phyloP scores from a whole-genome alignment of 1,140 invertebrate species.

The Oedothorax gibbosus region DNA sequence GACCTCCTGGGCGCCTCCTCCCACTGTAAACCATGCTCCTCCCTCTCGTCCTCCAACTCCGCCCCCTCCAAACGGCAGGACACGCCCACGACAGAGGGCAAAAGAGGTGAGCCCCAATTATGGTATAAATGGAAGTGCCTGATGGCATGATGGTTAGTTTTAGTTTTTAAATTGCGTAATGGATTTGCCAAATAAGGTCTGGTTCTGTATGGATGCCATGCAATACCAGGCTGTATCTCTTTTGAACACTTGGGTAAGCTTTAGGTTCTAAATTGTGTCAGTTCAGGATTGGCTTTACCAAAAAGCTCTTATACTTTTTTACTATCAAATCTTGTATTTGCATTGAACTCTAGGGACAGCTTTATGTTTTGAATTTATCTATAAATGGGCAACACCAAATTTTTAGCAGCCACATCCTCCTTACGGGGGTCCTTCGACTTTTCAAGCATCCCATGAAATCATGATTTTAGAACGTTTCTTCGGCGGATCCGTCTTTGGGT shows the following conservation, averaged over 20 bases:
- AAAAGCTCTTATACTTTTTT: too few relatives aligned
- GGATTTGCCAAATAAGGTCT: neutral
- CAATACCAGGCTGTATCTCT: too few relatives aligned
- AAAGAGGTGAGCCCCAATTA: neutral
- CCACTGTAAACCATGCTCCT: constrained; percentile 67
- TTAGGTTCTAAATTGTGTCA: neutral
- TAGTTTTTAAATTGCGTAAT: neutral
- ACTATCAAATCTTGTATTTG: too few relatives aligned
- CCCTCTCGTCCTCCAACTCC: neutral
- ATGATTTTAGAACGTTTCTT: too few relatives aligned
- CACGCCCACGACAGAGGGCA: neutral
- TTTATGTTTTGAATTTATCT: too few relatives aligned
- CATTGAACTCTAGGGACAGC: too few relatives aligned
- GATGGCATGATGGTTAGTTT: neutral
- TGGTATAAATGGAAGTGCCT: too few relatives aligned
- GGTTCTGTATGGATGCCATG: neutral
- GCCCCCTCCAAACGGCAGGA: neutral
- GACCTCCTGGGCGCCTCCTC: constrained; percentile 90
- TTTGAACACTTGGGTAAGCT: neutral
- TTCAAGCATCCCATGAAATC: too few relatives aligned
- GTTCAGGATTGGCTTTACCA: too few relatives aligned
- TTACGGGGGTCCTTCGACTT: too few relatives aligned
- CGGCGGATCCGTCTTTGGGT: neutral
- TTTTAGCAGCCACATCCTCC: too few relatives aligned
- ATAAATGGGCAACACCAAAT: too few relatives aligned